These are phyloP conservation scores for Vultur gryphus DNA, from an alignment of 2,797 vertebrate genomes.

Conservation along the genomic window DNA sequence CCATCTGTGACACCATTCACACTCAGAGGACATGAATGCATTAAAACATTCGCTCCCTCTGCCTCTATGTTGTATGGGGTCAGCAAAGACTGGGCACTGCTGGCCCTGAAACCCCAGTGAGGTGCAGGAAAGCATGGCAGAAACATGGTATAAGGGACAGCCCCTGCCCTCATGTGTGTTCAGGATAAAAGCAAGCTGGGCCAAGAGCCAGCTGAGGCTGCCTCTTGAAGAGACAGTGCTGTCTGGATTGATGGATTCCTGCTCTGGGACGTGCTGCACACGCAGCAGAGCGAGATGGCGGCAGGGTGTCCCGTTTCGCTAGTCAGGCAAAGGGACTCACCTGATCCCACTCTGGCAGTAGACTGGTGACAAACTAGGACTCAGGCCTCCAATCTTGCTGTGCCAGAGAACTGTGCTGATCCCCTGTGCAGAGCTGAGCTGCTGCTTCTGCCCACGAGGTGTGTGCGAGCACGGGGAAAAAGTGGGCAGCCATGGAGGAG, in stretches of 20 bases:
- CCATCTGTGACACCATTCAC: neutral
- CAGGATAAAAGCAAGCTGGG: neutral
- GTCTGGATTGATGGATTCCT: neutral
- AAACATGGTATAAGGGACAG: neutral
- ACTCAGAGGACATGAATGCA: accelerated
- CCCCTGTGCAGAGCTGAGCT: neutral
- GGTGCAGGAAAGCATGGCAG: neutral
- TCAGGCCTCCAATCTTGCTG: accelerated
- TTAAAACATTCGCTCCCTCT: neutral
- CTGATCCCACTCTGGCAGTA: too few relatives aligned
- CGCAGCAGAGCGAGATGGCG: accelerated
- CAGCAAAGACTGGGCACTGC: neutral
- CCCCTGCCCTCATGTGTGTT: neutral
- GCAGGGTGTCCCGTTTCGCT: accelerated
- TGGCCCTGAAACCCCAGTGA: neutral
- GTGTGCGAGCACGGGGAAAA: neutral
- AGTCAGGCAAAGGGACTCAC: neutral
- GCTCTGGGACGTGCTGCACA: accelerated
- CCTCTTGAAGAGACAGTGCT: neutral
- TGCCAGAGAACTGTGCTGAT: neutral
- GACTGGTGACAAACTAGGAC: too few relatives aligned
- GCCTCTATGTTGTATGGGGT: too few relatives aligned
- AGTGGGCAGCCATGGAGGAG: neutral
- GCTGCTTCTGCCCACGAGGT: neutral
- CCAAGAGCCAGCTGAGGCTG: neutral